phyloP scores from a whole-genome alignment of 2,797 vertebrate genomes.

The Chrosomus eos region DNA sequence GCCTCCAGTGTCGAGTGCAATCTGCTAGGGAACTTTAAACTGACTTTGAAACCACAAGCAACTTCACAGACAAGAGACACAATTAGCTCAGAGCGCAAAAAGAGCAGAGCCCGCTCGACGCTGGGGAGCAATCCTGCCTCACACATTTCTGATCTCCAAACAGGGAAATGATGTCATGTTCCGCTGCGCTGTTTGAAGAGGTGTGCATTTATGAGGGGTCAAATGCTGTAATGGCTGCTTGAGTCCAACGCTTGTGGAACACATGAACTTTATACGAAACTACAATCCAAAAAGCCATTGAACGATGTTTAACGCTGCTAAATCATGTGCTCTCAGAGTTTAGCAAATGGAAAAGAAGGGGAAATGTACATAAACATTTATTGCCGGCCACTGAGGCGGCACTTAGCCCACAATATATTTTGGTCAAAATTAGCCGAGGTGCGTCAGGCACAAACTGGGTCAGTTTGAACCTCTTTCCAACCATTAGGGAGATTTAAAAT shows the following conservation, averaged over 20 bases:
- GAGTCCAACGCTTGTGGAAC: slow-evolving; percentile 25
- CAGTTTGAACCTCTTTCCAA: slow-evolving; percentile 8
- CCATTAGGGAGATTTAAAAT: slow-evolving; percentile 25
- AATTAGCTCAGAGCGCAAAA: slow-evolving; percentile 63
- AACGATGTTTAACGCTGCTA: slow-evolving; percentile 45
- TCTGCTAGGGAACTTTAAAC: slow-evolving; percentile 35
- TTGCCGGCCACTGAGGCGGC: slow-evolving; percentile 27
- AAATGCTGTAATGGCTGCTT: slow-evolving; percentile 43
- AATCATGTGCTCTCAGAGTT: slow-evolving; percentile 46
- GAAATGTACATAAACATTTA: slow-evolving; percentile 53
- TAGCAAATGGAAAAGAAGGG: slow-evolving; percentile 46
- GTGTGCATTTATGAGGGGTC: slow-evolving; percentile 64
- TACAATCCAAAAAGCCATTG: slow-evolving; percentile 38
- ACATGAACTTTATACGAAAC: slow-evolving; percentile 39
- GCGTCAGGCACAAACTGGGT: slow-evolving; percentile 14
- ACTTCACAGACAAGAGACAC: slow-evolving; percentile 60
- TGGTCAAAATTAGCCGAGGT: not conserved
- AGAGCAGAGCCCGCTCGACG: slow-evolving; percentile 33
- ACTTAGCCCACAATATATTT: slow-evolving; percentile 46
- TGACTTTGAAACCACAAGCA: slow-evolving; percentile 55
- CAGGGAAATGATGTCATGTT: slow-evolving; percentile 67
- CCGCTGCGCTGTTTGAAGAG: slow-evolving; percentile 51
- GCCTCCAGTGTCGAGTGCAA: slow-evolving; percentile 9
- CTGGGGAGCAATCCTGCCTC: slow-evolving; percentile 44
- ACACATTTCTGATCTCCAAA: slow-evolving; percentile 48